These are phyloP conservation scores for Lasioglossum vierecki DNA, from an alignment of 2,888 invertebrate genomes.

Conservation along the genomic window DNA sequence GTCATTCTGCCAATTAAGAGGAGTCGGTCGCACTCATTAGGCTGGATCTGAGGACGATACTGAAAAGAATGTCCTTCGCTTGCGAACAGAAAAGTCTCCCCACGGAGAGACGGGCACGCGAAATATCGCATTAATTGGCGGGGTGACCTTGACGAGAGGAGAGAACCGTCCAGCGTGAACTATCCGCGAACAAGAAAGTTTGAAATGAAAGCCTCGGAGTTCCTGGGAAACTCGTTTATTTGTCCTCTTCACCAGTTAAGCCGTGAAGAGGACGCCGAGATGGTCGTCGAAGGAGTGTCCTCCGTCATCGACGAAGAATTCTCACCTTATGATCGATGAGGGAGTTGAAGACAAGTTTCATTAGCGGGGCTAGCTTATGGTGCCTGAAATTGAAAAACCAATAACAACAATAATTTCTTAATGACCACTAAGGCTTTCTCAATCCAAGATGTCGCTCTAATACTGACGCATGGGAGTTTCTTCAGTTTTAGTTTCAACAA, in stretches of 20 bases:
- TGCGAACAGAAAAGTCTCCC: neutral
- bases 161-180: neutral
- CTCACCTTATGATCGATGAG: neutral
- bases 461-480: neutral
- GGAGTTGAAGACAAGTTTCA: neutral
- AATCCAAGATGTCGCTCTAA: neutral
- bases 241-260: neutral
- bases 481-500: neutral
- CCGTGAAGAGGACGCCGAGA: neutral
- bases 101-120: neutral
- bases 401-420: neutral
- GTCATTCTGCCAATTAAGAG: constrained; percentile 5
- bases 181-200: neutral
- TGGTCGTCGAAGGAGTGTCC: neutral
- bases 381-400: neutral
- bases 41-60: neutral
- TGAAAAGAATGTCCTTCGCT: constrained; percentile 5
- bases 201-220: neutral
- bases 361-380: neutral
- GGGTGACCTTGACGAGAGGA: neutral
- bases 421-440: neutral
- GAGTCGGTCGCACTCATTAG: neutral
- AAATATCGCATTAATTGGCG: constrained; percentile 12
- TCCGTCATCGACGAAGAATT: neutral
- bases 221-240: neutral